A percentile compares a stretch with the other conserved stretches of the same genome.
phyloP scores from a whole-genome alignment of 2,113 vertebrate genomes.

The Nesogale talazaci region DNA sequence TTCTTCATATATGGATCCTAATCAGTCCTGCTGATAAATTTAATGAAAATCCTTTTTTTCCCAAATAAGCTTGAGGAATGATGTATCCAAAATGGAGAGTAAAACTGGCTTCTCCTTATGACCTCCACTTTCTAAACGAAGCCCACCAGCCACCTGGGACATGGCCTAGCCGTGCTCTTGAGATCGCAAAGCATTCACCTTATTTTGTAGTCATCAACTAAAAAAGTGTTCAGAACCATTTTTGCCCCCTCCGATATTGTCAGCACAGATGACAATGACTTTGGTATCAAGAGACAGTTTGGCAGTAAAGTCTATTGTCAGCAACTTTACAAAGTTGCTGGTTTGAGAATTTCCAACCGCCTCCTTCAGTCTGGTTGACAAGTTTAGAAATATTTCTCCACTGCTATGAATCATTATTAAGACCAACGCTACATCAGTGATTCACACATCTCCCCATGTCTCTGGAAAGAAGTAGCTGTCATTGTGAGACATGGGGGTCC shows the following conservation, averaged over 20 bases:
- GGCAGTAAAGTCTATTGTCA: not conserved
- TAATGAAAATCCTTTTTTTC: not conserved
- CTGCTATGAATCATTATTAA: constrained; percentile 33
- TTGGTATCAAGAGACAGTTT: constrained; percentile 8
- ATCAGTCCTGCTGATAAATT: not conserved
- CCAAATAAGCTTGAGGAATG: not conserved
- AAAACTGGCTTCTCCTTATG: not conserved
- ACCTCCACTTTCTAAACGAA: not conserved
- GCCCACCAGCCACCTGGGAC: not conserved
- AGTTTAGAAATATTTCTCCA: not conserved
- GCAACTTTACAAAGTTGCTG: constrained; percentile 3
- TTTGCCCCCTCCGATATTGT: not conserved
- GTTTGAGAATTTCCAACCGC: constrained; percentile 34
- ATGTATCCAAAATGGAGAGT: not conserved
- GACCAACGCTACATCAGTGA: not conserved
- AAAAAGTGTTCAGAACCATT: constrained; percentile 13
- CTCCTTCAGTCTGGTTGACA: not conserved
- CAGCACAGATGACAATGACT: not conserved
- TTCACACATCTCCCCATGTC: not conserved
- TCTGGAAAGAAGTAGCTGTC: not conserved
- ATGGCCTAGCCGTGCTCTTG: no score
- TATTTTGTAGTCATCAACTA: not conserved
- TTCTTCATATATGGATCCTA: not conserved
- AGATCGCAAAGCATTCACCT: not conserved
- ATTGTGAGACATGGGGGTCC: not conserved